phyloP scores from a whole-genome alignment of 2,113 vertebrate genomes.

The Patagioenas fasciata region DNA sequence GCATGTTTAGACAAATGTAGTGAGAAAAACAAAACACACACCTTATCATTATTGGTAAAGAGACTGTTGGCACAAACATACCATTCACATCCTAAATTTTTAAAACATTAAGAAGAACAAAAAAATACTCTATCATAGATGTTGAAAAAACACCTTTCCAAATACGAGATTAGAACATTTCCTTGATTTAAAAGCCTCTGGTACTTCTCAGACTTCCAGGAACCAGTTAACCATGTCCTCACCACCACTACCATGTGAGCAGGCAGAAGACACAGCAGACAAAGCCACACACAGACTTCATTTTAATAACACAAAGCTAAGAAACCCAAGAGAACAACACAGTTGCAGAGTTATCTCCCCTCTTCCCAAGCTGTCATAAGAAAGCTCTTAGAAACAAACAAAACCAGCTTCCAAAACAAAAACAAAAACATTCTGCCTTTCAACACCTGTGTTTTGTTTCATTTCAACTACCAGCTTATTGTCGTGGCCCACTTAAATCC shows the following conservation, averaged over 20 bases:
- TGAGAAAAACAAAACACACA: background rate
- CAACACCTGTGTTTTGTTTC: background rate
- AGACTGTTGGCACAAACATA: rapidly evolving
- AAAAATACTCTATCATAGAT: background rate
- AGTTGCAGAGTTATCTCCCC: background rate
- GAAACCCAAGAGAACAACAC: background rate
- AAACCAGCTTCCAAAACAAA: background rate
- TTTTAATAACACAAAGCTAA: background rate
- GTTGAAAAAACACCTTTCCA: background rate
- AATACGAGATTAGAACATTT: background rate
- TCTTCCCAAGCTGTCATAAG: background rate
- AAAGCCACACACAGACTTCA: background rate
- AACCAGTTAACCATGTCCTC: background rate
- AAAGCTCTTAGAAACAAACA: background rate
- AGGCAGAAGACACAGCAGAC: background rate
- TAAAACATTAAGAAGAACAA: background rate
- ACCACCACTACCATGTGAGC: background rate
- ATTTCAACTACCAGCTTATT: background rate
- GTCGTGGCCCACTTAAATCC: background rate
- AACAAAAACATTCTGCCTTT: background rate
- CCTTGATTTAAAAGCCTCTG: background rate
- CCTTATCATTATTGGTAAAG: background rate
- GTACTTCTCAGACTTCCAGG: background rate
- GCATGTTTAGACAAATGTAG: background rate
- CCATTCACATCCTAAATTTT: background rate